These are phyloP conservation scores for Odontomachus brunneus DNA, from an alignment of 1,140 invertebrate species.

Conservation along the genomic window DNA sequence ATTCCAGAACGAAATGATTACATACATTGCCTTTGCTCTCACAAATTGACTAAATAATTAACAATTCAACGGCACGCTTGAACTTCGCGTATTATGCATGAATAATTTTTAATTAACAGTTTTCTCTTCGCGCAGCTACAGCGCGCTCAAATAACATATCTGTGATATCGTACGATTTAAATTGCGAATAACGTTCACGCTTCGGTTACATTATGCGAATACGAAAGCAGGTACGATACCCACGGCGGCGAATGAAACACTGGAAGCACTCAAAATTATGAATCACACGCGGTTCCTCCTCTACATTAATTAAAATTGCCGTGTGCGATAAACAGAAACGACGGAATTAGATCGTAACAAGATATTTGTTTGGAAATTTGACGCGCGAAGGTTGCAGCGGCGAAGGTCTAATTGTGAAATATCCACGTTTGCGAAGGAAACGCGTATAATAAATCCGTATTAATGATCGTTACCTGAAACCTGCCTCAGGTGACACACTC, in stretches of 20 bases:
- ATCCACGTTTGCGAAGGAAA: too few relatives aligned
- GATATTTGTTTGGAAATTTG: too few relatives aligned
- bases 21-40: constrained; percentile 1
- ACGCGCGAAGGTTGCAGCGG: too few relatives aligned
- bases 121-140: background rate
- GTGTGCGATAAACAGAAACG: background rate
- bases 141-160: background rate
- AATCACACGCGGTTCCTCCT: background rate
- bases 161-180: background rate
- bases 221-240: background rate
- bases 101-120: constrained; percentile 48
- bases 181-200: constrained; percentile 12
- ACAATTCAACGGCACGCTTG: background rate
- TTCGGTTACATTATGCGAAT: background rate
- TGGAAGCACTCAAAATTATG: background rate
- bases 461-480: too few relatives aligned
- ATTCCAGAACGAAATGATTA: background rate
- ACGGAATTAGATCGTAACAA: background rate
- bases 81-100: background rate
- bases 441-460: too few relatives aligned
- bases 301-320: constrained; percentile 10
- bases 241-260: background rate
- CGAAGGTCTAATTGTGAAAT: too few relatives aligned
- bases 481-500: too few relatives aligned
- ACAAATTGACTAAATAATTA: background rate